Percentiles rank a stretch among this genome's conserved stretches.
Conservation (phyloP, 2,888 invertebrate species). For the Odontocolon sp. region DNA sequence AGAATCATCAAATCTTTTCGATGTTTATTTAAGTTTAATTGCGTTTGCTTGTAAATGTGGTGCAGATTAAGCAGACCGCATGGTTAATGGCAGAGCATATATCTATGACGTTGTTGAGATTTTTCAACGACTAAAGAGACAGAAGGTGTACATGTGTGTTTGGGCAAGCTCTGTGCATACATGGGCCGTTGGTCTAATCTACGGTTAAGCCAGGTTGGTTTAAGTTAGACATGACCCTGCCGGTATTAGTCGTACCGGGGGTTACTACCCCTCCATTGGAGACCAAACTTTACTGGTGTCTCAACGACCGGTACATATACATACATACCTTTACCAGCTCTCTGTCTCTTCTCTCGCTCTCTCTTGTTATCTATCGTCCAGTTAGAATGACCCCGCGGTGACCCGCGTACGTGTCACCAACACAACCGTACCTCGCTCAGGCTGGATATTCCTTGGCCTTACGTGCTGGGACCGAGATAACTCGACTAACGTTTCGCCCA, state of each 20-base stretch:
- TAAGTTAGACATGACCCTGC: constrained; percentile 71
- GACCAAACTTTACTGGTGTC: constrained; percentile 53
- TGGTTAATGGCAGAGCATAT: not conserved
- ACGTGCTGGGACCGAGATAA: constrained; percentile 56
- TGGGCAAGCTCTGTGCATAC: constrained; percentile 45
- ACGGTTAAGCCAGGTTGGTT: constrained; percentile 73
- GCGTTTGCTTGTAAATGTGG: too few species aligned
- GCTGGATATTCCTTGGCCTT: constrained; percentile 56
- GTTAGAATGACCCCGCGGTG: constrained; percentile 60
- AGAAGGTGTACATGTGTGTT: not conserved
- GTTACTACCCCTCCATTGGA: constrained; percentile 54
- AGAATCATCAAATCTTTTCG: too few species aligned
- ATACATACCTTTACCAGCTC: constrained; percentile 33
- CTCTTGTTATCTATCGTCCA: constrained; percentile 45
- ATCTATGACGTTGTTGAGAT: not conserved
- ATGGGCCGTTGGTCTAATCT: constrained; percentile 74
- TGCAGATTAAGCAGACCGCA: too few species aligned
- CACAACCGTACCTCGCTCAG: constrained; percentile 37
- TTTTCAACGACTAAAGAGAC: constrained; percentile 5
- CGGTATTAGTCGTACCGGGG: constrained; percentile 71
- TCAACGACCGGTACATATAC: not conserved
- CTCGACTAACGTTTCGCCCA: constrained; percentile 57
- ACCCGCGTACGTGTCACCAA: constrained; percentile 57
- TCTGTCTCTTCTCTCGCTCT: constrained; percentile 38
- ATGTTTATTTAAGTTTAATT: too few species aligned